Base-by-base conservation (phyloP, 2,888 invertebrate species). In the Plebejus anna region DNA sequence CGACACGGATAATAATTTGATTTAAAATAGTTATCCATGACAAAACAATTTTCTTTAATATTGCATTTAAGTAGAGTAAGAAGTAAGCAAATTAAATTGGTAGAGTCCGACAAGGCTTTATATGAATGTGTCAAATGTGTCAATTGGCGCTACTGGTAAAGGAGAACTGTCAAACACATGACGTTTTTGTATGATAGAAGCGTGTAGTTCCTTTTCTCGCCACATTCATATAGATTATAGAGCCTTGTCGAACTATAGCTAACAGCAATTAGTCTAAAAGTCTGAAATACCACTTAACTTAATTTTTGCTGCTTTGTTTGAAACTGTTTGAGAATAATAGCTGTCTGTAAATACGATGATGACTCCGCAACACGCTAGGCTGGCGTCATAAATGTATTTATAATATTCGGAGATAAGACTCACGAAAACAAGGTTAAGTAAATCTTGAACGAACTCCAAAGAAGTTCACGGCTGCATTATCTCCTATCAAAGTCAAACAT, bases 361-460 rank as follows among this genome's bases (percentile, higher is more conserved):
- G 66, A 66, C 66, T 66, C 66, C 32, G 32, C 13, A 66, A 66
- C 66, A 66, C 4, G 36, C 66, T 13, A 66, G 16, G 28, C 13
- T 66, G 66, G 32, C 36, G 32, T 66, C 66, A 66, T 66, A 66
- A 22, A 42, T 11, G 47, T 72, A 72, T 72, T 47, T 72, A 72
- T 47, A 72, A 28, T 72, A n/a, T 38, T 22, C 13, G 16, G 32
- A 73, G 73, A 73, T 36, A 73, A 73, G 73, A 51, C 73, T 51
- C 73, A 28, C 73, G 73, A 55, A 73, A 51, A 73, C 51, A 51
- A 73, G 28, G 73, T 73, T 73, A 47, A 42, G 13, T 55, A 73
- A 22, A 51, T 32, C 51, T 32, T 71, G 42, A 71, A 51, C 51
- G 22, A 51, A 22, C 51, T 51, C 6, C 28, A 73, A 32, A 28